Base-by-base conservation (phyloP, 2,113 vertebrate genomes). In the Chaetops frenatus region DNA sequence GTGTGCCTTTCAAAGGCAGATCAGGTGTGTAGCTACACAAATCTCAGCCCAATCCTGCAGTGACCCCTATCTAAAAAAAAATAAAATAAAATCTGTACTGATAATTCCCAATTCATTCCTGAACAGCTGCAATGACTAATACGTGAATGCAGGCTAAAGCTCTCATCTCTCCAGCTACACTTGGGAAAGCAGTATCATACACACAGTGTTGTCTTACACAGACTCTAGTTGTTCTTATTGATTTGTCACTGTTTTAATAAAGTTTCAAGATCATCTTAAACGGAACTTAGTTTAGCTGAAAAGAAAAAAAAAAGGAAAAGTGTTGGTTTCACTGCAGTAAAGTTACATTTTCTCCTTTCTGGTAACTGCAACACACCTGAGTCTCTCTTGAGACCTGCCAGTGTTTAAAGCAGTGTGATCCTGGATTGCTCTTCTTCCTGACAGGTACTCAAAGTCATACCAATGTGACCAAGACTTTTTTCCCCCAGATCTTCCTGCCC, bases 1-100 rank as follows among this genome's bases (percentile, higher is more conserved):
- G 64, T 12, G 4, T 1, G 1, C 72, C 64, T 90, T 83, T 83
- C 51, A 74, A 74, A 93, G 76, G 67, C 29, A 35, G 15, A 84
- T 29, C 67, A 81, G 82, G 51, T 94, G n/a, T 38, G 65, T 10
- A 78, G 69, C 65, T 73, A 56, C 54, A 79, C 56, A 31, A 83
- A 93, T 76, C 53, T 60, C 64, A 85, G 50, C 27, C 51, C 28
- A 94, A 62, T 85, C 80, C 77, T 86, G 62, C n/a, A 82, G 56
- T 95, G 89, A 93, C 70, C 82, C 50, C 94, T 81, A 72, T 77
- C 92, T 92, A 94, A 94, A 94, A 65, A 35, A 54, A 92, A 92
- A 74, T 35, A 65, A 62, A 92, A 60, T 61, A 72, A 82, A 80
- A 87, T 44, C 66, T 88, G 40, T 73, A 73, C 67, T 1, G 2